A percentile compares a stretch with the other conserved stretches of the same genome.
Conservation (phyloP, 2,797 vertebrate species). For the Rhinichthys osculus region DNA sequence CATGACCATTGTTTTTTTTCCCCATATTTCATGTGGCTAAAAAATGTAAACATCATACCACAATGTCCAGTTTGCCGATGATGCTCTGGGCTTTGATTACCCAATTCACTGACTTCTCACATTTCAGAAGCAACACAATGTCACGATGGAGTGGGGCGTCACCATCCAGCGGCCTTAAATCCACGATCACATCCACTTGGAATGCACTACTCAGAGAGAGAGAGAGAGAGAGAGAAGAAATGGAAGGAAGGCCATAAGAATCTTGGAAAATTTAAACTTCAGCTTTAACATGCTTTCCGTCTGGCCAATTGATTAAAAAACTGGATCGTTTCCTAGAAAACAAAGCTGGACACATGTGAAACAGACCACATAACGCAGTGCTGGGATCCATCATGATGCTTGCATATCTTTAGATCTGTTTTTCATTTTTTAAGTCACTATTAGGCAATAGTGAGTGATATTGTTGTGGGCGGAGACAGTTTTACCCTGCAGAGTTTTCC, state of each 20-base stretch:
- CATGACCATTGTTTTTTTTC: too few species aligned
- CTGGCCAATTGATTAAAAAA: constrained; percentile 94
- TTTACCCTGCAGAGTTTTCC: constrained; percentile 51
- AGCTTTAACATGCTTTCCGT: constrained; percentile 81
- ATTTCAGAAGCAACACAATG: constrained; percentile 90
- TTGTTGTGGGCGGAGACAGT: constrained; percentile 45
- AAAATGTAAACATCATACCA: constrained; percentile 81
- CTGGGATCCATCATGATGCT: constrained; percentile 67
- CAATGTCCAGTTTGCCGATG: constrained; percentile 84
- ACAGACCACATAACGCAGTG: constrained; percentile 76
- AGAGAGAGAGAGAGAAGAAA: not conserved
- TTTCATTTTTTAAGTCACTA: constrained; percentile 40
- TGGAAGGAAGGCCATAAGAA: constrained; percentile 57
- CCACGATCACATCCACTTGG: constrained; percentile 96
- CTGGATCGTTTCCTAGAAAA: constrained; percentile 84
- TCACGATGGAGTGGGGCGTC: constrained; percentile 80
- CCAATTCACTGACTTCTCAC: constrained; percentile 94
- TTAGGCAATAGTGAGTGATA: constrained; percentile 45
- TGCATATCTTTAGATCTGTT: constrained; percentile 55
- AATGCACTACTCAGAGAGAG: constrained; percentile 80
- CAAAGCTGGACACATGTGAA: constrained; percentile 81
- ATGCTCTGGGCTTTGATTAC: constrained; percentile 89
- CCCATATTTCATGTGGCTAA: not conserved
- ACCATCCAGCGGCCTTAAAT: constrained; percentile 85
- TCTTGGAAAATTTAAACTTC: constrained; percentile 58